phyloP scores from a whole-genome alignment of 2,113 vertebrate genomes.

The Oreotragus oreotragus region DNA sequence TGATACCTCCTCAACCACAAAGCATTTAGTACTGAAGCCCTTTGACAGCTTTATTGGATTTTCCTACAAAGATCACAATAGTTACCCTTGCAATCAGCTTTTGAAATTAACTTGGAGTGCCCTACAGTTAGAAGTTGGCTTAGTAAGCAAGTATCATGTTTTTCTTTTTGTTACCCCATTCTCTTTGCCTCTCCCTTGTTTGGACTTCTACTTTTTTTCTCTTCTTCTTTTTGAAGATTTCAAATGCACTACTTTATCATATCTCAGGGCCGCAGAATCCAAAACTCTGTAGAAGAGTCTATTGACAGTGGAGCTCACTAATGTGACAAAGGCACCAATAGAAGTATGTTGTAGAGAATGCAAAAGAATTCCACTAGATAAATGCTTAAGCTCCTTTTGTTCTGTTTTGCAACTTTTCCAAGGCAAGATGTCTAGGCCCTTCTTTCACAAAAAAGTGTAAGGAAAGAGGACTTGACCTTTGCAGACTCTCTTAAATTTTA shows the following conservation, averaged over 20 bases:
- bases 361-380: constrained; percentile 69
- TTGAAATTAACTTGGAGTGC: constrained; percentile 47
- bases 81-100: constrained; percentile 39
- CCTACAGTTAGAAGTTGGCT: constrained; percentile 26
- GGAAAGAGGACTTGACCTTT: constrained; percentile 68
- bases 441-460: constrained; percentile 59
- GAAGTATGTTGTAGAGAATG: not conserved
- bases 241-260: constrained; percentile 36
- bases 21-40: constrained; percentile 6
- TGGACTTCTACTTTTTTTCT: constrained; percentile 42
- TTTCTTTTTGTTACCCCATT: constrained; percentile 16
- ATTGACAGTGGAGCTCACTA: not conserved
- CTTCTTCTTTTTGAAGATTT: constrained; percentile 49
- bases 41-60: constrained; percentile 54
- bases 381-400: constrained; percentile 60
- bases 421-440: constrained; percentile 58
- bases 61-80: constrained; percentile 46
- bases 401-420: constrained; percentile 65
- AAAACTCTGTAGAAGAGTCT: constrained; percentile 49
- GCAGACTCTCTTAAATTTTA: constrained; percentile 72
- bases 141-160: constrained; percentile 36
- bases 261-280: constrained; percentile 49
- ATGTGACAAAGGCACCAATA: constrained; percentile 33
- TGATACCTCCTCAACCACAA: not conserved
- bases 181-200: constrained; percentile 45